Evolutionary conservation across 2,113 vertebrate species (phyloP).

Genomic region (Ciconia maguari): DNA sequence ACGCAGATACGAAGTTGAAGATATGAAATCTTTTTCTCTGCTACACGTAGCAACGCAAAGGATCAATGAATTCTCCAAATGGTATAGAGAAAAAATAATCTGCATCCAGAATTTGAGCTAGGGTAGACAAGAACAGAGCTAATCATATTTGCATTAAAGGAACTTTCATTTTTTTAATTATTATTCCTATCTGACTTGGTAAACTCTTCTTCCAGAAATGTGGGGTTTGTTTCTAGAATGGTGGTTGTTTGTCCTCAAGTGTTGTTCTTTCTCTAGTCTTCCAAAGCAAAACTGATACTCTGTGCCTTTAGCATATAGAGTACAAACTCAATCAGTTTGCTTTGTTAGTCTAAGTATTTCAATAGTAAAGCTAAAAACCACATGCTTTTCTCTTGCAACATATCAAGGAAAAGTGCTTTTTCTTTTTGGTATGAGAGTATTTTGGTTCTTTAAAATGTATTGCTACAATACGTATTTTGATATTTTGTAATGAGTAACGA

Average conservation of each 20-base stretch:
- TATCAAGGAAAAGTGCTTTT: not conserved
- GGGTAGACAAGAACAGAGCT: not conserved
- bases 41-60: not conserved
- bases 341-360: not conserved
- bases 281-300: not conserved
- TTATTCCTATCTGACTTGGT: not conserved
- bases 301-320: not conserved
- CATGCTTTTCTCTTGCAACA: not conserved
- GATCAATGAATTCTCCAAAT: not conserved
- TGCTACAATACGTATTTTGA: fast-evolving
- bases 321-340: not conserved
- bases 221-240: not conserved
- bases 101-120: not conserved
- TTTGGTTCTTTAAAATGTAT: not conserved
- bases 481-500: not conserved
- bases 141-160: not conserved
- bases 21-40: not conserved
- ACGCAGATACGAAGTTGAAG: not conserved
- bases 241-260: not conserved
- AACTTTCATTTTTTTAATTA: not conserved
- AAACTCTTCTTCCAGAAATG: not conserved
- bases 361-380: not conserved
- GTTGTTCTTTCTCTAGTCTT: not conserved
- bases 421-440: not conserved
- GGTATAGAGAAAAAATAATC: not conserved